Evolutionary conservation across 2,113 vertebrate genomes (phyloP), one percentile per base, ranked within the genome.

Genomic region (Trichomycterus rosablanca): DNA sequence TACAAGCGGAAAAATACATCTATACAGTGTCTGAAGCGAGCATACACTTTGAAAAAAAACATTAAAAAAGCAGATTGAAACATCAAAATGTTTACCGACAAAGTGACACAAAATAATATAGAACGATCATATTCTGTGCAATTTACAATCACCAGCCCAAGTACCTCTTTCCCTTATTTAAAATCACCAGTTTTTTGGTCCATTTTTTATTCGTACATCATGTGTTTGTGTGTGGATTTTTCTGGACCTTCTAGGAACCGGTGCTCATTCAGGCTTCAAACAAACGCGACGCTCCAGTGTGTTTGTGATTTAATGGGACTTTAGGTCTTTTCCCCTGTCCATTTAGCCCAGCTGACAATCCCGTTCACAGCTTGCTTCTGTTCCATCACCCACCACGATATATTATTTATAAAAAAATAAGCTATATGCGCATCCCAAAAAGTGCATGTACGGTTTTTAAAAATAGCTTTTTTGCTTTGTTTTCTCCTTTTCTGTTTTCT

Each of bases 341-440:
- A 56, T 19, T 56, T 12, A 49, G 49, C 16, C 30, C 30, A 39
- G 68, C 48, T 70, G 37, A 76, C 74, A 76, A 83, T 84, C 78
- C 73, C 74, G 65, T 75, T 75, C 64, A 56, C 67, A 67, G 71
- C 75, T 69, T 63, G 54, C 72, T 73, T 69, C 73, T 70, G 59
- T 54, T 67, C 49, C 51, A 62, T 53, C 67, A 77, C 73, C 76
- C 80, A 75, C 73, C 75, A 64, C 16, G 22, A 45, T 84, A 78
- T 79, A 77, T 61, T 75, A 68, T 71, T 78, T 85, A 86, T 87
- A 89, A 86, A 89, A 79, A 89, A 88, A 89, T 89, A 89, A 87
- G 82, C 88, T 87, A 88, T 87, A n/a, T 89, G 84, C 86, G 81
- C 82, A 83, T 88, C 81, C 82, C 74, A 88, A 87, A 88, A 88